Percentiles rank a stretch among this genome's conserved stretches.
Conservation (phyloP, 2,113 vertebrate genomes). For the Sorex araneus region DNA sequence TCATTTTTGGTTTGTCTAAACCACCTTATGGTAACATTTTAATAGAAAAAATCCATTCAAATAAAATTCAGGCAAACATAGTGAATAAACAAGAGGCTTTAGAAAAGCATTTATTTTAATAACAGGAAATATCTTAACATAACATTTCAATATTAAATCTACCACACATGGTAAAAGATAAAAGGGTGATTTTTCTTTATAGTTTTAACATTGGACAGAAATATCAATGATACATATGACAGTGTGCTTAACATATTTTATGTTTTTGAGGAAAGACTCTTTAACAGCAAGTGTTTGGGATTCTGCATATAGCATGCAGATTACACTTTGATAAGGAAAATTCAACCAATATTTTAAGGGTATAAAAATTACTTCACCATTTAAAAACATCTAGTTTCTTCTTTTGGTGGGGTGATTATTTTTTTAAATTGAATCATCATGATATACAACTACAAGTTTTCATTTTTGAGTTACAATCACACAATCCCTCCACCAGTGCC, state of each 20-base stretch:
- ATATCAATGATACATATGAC: neutral
- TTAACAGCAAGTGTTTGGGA: neutral
- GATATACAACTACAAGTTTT: no score
- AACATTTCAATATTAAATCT: neutral
- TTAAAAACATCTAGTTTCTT: neutral
- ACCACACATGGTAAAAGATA: neutral
- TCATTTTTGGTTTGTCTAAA: neutral
- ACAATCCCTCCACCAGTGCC: no score
- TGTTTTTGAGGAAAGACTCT: neutral
- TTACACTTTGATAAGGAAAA: slow-evolving; percentile 30
- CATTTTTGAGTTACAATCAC: no score
- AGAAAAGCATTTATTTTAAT: neutral
- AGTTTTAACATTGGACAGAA: slow-evolving; percentile 22
- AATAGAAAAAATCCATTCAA: neutral
- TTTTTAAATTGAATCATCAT: no score
- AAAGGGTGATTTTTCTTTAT: slow-evolving; percentile 4
- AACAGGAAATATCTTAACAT: neutral
- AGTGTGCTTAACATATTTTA: neutral
- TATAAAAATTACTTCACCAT: neutral
- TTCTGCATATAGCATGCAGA: neutral
- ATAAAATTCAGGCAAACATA: neutral
- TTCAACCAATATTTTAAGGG: neutral
- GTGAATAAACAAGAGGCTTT: neutral
- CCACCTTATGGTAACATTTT: neutral
- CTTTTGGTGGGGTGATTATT: no score